Evolutionary conservation across 2,797 vertebrate genomes (phyloP), one percentile per base, ranked within the genome.

Genomic region (Molossus alvarezi): DNA sequence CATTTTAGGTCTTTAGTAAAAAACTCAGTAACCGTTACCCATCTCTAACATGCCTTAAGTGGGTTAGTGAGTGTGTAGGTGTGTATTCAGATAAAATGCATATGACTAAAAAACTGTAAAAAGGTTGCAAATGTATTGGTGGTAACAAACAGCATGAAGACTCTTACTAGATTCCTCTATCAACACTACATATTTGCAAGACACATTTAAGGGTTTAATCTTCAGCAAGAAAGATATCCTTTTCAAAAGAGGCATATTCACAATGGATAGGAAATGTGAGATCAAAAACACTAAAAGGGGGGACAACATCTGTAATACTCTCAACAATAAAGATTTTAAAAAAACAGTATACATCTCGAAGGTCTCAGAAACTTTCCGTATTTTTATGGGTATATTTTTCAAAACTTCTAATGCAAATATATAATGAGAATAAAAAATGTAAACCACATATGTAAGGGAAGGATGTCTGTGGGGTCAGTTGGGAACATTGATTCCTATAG

Each of bases 1-100:
- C 27, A 18, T 60, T 92, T 87, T 79, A 79, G 53, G 51, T 57
- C 29, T 91, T 80, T 76, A 65, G 53, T 69, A 33, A 75, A 83
- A 87, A 83, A 62, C 17, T 51, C 84, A 55, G 18, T 48, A 81
- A 90, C 2, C 51, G 53, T 90, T 77, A 95, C 41, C 25, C 41
- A 83, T 33, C 71, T 5, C 27, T 82, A 81, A 45, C 13, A 69
- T 64, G 65, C 29, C 45, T 33, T 86, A 18, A 83, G 5, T 84
- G 64, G 15, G 23, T 37, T 18, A 29, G 29, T 1, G 10, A 58
- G 15, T 29, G 20, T 21, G 53, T 76, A 5, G 29, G 18, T 15
- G 48, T 18, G 10, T 60, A 10, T 8, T 83, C 17, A 64, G 69
- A 90, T 41, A 94, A 89, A 92, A 95, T 23, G 58, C 67, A 48